Evolutionary conservation across 2,797 vertebrate genomes (phyloP), one percentile per base, ranked within the genome.

Genomic region (Furcifer pardalis): DNA sequence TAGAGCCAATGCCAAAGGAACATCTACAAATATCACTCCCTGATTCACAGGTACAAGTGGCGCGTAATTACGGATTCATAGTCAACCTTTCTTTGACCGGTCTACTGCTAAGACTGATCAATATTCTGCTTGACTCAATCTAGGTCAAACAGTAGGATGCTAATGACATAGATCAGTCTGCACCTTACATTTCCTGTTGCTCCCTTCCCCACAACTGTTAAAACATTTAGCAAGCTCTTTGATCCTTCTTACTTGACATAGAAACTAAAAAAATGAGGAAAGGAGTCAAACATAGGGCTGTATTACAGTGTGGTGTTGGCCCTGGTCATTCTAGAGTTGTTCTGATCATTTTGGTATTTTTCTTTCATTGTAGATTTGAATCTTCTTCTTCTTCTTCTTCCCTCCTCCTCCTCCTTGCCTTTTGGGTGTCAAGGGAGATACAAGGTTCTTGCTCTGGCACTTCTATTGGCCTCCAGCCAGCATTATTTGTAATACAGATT

Each of bases 91-190:
- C 49, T 87, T 2, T 17, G 59, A 79, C 83, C 6, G 42, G 86
- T 86, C 2, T 0, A 88, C n/a, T 21, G 86, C 82, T 87, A 37
- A 42, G 0, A 0, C 37, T 19, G 87, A 90, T 90, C 80, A 83
- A 3, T 56, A 87, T 90, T 92, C 89, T 90, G 65, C 87, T 91
- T 0, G 81, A 83, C 83, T 81, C 2, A 0, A 83, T 92, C 87
- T 91, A 90, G 91, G 91, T 92, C 92, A 94, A 87, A 88, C 91
- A 88, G 83, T 66, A 87, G 81, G 88, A 68, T 88, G 87, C 69
- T 92, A 91, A 90, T 89, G 91, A 82, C 86, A 40, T 10, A 86
- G 63, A 90, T 80, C 82, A 91, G 84, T 84, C 88, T 88, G 83
- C 83, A 88, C 79, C 79, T 86, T 77, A 85, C 89, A 83, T 92